Evolutionary conservation across 1,140 invertebrate genomes (phyloP).

Genomic region (Scaptomyza graminum): DNA sequence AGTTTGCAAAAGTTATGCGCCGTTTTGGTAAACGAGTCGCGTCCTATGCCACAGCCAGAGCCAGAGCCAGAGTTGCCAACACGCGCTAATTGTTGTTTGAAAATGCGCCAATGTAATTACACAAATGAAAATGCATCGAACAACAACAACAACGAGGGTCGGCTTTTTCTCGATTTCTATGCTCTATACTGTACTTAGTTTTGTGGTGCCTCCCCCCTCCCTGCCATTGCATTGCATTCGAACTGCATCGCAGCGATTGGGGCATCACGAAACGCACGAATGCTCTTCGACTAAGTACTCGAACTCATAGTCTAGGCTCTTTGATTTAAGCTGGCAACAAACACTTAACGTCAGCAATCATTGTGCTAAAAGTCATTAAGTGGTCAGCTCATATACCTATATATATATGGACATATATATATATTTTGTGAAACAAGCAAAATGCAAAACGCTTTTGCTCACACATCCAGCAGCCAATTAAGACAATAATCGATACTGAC

Average conservation of each 20-base stretch:
- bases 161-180: slow-evolving; percentile 28
- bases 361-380: slow-evolving; percentile 11
- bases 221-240: slow-evolving; percentile 17
- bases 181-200: slow-evolving; percentile 31
- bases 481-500: slow-evolving; percentile 23
- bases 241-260: slow-evolving; percentile 12
- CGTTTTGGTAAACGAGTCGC: slow-evolving; percentile 72
- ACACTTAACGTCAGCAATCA: neutral
- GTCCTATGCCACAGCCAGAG: slow-evolving; percentile 38
- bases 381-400: neutral
- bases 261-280: slow-evolving; percentile 4
- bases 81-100: slow-evolving; percentile 73
- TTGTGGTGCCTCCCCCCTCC: slow-evolving; percentile 19
- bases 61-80: slow-evolving; percentile 39
- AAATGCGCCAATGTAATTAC: slow-evolving; percentile 77
- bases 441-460: neutral
- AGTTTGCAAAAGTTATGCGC: slow-evolving; percentile 56
- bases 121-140: slow-evolving; percentile 68
- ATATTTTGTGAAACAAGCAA: neutral
- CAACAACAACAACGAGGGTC: neutral
- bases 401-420: too few relatives aligned
- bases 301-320: neutral
- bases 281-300: slow-evolving; percentile 28
- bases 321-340: slow-evolving; percentile 21
- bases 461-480: slow-evolving; percentile 27